Conservation (phyloP, 2,113 vertebrate species). For the Colistium nudipinnis region DNA sequence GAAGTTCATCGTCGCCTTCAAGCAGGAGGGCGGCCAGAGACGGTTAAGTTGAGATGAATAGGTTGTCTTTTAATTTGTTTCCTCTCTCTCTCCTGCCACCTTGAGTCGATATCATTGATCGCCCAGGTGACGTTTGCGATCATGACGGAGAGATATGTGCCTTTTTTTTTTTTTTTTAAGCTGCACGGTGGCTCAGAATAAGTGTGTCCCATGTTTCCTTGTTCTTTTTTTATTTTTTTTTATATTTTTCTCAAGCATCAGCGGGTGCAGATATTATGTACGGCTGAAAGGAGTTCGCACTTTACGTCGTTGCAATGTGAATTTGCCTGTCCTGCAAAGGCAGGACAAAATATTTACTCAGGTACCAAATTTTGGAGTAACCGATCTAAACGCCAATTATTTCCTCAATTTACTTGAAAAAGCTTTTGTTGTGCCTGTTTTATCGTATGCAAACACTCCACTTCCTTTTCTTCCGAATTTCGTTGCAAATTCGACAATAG, state of each 20-base stretch:
- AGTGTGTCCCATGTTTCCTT: constrained; percentile 3
- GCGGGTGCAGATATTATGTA: neutral
- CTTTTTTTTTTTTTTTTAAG: constrained; percentile 14
- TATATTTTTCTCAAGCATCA: neutral
- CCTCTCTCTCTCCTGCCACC: too few relatives aligned
- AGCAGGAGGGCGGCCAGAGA: constrained; percentile 73
- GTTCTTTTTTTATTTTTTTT: neutral
- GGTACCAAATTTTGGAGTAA: constrained; percentile 44
- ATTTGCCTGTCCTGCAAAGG: neutral
- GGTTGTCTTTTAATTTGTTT: neutral
- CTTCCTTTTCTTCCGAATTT: constrained; percentile 5
- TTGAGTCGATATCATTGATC: neutral
- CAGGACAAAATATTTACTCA: constrained; percentile 46
- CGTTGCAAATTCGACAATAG: neutral
- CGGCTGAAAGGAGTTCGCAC: constrained; percentile 27
- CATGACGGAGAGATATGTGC: constrained; percentile 26
- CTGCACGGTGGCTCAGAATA: constrained; percentile 2
- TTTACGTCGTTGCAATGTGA: constrained; percentile 37
- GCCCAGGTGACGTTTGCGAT: constrained; percentile 51
- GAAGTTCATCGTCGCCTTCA: constrained; percentile 84
- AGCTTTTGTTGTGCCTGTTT: neutral
- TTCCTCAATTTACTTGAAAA: too few relatives aligned
- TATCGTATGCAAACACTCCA: constrained; percentile 1
- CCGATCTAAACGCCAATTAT: too few relatives aligned
- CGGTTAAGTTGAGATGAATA: constrained; percentile 19